Base-by-base conservation (phyloP, 2,888 invertebrate genomes). In the Deilephila porcellus region DNA sequence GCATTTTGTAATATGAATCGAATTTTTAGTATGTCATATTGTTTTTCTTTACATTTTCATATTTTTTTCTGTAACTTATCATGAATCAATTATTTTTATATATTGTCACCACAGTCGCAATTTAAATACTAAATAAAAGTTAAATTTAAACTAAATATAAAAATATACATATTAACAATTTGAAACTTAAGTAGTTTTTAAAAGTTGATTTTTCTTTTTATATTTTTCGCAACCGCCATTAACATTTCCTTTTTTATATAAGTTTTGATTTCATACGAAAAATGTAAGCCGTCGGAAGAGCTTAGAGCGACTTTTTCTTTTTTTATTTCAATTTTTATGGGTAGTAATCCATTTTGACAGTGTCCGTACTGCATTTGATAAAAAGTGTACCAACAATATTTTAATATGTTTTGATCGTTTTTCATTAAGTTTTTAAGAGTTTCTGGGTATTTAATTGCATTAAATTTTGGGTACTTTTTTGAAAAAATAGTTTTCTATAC, bases 41-140 rank as follows among this genome's bases (percentile, higher is more conserved):
- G 59, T 20, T 59, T 59, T 59, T 11, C 3, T 25, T 25, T 7
- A 5, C 25, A 25, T 60, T 14, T 29, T 11, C 11, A 32, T 60
- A 29, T 60, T 32, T 60, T 29, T 8, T 60, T 60, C 25, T 20
- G 20, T 20, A 20, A 25, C 0, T 11, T 25, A 45, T 45, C 14
- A 14, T 14, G 45, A 11, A 14, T 45, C 0, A 14, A 14, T 45
- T 45, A 45, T 45, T 3, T 56, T 29, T 32, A 8, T 20, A 64
- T 25, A 52, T 67, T 67, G 67, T 67, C 67, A 67, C 67, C 25
- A 52, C 6, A 14, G 17, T 52, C 17, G 20, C 25, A 67, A 52
- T 45, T 67, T 67, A 45, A 67, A 67, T 34, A 25, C 17, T 45
- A 37, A 8, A 37, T 45, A 52, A 52, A 67, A 25, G 11, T 17